Evolutionary conservation across 2,113 vertebrate genomes (phyloP).

Genomic region (Phainopepla nitens): DNA sequence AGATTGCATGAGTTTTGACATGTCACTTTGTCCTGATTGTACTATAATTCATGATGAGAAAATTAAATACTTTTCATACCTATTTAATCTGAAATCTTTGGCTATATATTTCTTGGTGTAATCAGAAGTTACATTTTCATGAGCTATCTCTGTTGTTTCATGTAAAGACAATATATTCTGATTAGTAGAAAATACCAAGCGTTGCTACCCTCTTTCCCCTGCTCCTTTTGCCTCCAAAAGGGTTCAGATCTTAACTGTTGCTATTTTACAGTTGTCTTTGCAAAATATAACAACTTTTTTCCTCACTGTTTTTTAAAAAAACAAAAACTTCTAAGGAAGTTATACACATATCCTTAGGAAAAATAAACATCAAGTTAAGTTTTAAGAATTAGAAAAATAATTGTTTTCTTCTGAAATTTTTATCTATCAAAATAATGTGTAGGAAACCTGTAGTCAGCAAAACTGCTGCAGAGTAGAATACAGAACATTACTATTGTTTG

Average conservation of each 20-base stretch:
- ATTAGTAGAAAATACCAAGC: neutral
- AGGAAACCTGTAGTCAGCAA: neutral
- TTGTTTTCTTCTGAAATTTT: neutral
- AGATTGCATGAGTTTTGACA: neutral
- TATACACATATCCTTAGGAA: neutral
- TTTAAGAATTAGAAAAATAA: neutral
- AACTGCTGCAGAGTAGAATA: neutral
- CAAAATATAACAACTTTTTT: neutral
- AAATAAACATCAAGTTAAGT: neutral
- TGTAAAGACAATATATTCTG: neutral
- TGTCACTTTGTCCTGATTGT: neutral
- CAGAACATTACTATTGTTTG: neutral
- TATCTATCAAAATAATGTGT: neutral
- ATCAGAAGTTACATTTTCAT: neutral
- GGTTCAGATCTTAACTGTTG: neutral
- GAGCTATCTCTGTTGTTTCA: neutral
- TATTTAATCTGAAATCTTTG: neutral
- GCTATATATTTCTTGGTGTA: neutral
- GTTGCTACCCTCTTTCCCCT: neutral
- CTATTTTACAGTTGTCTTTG: neutral
- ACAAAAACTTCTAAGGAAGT: neutral
- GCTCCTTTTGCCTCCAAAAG: neutral
- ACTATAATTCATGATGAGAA: neutral
- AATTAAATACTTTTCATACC: neutral
- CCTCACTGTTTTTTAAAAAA: neutral